Evolutionary conservation across 2,113 vertebrate species (phyloP), one percentile per base, ranked within the genome.

Genomic region (Deroptyus accipitrinus): DNA sequence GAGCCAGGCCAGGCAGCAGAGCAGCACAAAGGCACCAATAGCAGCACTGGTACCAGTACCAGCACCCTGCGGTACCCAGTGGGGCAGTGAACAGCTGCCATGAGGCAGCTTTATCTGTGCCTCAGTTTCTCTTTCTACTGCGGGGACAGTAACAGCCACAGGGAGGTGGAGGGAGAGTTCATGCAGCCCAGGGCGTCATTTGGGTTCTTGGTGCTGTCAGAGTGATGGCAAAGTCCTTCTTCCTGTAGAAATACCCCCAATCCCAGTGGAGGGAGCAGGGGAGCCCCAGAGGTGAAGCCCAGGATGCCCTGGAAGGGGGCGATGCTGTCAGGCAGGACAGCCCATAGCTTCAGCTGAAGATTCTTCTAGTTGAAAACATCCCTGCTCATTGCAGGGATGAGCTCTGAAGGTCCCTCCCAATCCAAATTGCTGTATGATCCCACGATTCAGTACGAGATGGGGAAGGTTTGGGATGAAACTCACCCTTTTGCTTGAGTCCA

Each of bases 1-100:
- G 70, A 17, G 67, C 22, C 11, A 2, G n/a, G n/a, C 13, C 7
- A 1, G 44, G 61, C 11, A 1, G 7, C 11, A 5, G 25, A 15
- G 37, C 19, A 19, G 52, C 31, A 22, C 11, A 3, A 79, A 14
- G n/a, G 16, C 30, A 25, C 20, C 7, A 13, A 49, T 2, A 41
- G 20, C 17, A 11, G 44, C 4, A 35, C 13, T 59, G 57, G 57
- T 24, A 35, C 57, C 33, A 35, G 57, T 15, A 16, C 33, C 19
- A 22, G 55, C 54, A 37, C 22, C 46, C 42, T 9, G 6, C 7
- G 51, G n/a, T 3, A 18, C 8, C 41, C 23, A 4, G 24, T 0
- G 6, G 20, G 25, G 1, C 7, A 3, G 6, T 1, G 37, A 74
- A 2, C 0, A 3, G 17, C 59, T 86, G 86, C 44, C 37, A 10